Conservation (phyloP, 1,140 invertebrate genomes). For the Heliconius nattereri region DNA sequence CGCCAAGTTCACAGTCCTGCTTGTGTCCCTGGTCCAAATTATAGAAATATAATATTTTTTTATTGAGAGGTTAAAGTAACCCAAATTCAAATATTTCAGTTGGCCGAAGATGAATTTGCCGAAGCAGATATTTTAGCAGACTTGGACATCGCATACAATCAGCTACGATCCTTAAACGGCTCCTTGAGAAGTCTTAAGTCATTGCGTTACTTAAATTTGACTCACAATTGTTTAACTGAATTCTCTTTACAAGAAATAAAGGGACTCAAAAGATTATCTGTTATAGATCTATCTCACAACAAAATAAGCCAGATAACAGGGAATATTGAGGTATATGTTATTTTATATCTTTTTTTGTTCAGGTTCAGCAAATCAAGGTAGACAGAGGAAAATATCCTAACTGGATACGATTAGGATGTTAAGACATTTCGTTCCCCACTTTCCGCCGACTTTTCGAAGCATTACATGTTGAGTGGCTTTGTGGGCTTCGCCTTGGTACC, state of each 20-base stretch:
- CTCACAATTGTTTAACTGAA: slow-evolving; percentile 87
- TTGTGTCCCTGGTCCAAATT: too few species aligned
- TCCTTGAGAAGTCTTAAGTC: slow-evolving; percentile 86
- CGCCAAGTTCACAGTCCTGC: too few species aligned
- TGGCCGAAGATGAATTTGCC: slow-evolving; percentile 87
- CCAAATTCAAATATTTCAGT: not conserved
- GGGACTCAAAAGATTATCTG: slow-evolving; percentile 84
- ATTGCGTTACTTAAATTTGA: slow-evolving; percentile 86
- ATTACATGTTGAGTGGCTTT: too few species aligned
- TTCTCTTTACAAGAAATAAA: slow-evolving; percentile 89
- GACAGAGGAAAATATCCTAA: too few species aligned
- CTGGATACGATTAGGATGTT: too few species aligned
- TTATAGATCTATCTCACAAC: slow-evolving; percentile 89
- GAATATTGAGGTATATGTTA: slow-evolving; percentile 83
- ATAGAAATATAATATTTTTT: not conserved
- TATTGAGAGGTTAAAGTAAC: not conserved
- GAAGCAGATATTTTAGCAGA: slow-evolving; percentile 85
- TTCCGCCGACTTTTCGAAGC: too few species aligned
- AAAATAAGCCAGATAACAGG: slow-evolving; percentile 85
- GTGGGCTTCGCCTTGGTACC: too few species aligned
- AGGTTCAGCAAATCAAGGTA: not conserved
- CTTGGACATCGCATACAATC: slow-evolving; percentile 86
- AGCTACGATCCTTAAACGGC: slow-evolving; percentile 86
- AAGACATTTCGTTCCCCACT: too few species aligned
- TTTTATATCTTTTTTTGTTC: slow-evolving; percentile 2